Base-by-base conservation (phyloP, 2,113 vertebrate species). In the Trochalopteron elliotii region DNA sequence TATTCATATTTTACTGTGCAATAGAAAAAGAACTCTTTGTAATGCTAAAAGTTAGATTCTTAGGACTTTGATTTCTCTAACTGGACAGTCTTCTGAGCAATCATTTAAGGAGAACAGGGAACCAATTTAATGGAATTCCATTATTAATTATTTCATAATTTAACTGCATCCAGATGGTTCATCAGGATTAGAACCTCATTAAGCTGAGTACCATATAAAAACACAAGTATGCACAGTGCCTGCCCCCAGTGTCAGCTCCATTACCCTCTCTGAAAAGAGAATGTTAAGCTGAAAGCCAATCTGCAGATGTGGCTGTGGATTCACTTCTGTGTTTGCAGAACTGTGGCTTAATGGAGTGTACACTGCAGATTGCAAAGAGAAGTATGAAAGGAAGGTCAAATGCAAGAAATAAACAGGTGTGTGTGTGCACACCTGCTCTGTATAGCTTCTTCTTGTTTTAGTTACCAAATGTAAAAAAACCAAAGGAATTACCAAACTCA, bases 141-240 rank as follows among this genome's bases (percentile, higher is more conserved):
- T 93, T 92, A 90, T 85, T 93, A 94, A 94, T 94, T 89, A 90
- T 92, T 93, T 86, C 56, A 68, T 94, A 84, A 7, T 92, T 83
- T 80, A 93, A 77, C 56, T 86, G 52, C 1, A 2, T 90, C 56
- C 83, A 93, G 76, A 81, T 90, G 71, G 88, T 81, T 90, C 79
- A 81, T 93, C 56, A 69, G 78, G 78, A 96, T 95, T 87, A 91
- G 91, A 93, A 72, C 15, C 33, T 88, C 52, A 92, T n/a, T 89
- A 68, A 78, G 21, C 45, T 65, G 89, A 89, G 64, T 84, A 89
- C 23, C 11, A 5, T 45, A 65, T 47, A 83, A 89, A 93, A 92
- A 22, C 44, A 31, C 21, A 52, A 87, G 31, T 49, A 28, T 77
- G 65, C 47, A 55, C 44, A 22, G 35, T 71, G 52, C 56, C 47